Base-by-base conservation (phyloP, 2,113 vertebrate genomes). In the Amblyopsis rosae region DNA sequence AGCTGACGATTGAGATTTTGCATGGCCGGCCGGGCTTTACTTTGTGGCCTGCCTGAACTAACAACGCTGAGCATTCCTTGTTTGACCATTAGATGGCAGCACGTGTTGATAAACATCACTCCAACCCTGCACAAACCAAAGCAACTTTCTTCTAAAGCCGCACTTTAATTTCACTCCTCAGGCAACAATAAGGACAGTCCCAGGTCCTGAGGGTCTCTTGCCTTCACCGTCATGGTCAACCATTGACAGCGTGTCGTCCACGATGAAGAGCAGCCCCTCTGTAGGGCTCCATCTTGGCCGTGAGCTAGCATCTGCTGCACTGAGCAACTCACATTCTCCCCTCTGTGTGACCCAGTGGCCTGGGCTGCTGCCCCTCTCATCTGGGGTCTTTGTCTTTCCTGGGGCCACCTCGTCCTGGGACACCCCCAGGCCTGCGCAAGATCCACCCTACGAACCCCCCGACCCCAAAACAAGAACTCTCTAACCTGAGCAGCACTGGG, bases 391-490 rank as follows among this genome's bases (percentile, higher is more conserved):
- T 62, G 80, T 82, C 72, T 90, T 89, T 72, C 82, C 90, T 48
- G 76, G 72, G n/a, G 47, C 81, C 66, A 63, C 77, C 54, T 77
- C 87, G 41, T 59, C 83, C 32, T 89, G 82, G 82, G 86, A 76
- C n/a, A 35, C 59, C 58, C 76, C 57, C 35, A 64, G 64, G 32
- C 72, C 82, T 48, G 48, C 45, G 56, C 53, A 75, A 64, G 66
- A 82, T 13, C 76, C 83, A 10, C 77, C 87, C 53, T 82, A 74
- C 81, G 82, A 87, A 72, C 72, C 72, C 15, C 73, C 82, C 0
- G 70, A 77, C 60, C 86, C 87, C 51, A 90, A 86, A 80, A 77
- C 87, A 57, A 91, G 87, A 84, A 92, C 88, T 86, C 84, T 90
- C 19, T 92, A 86, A 85, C 70, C 70, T 68, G 50, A 82, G 82